Evolutionary conservation across 2,113 vertebrate species (phyloP).

Genomic region (Bothrops jararaca): DNA sequence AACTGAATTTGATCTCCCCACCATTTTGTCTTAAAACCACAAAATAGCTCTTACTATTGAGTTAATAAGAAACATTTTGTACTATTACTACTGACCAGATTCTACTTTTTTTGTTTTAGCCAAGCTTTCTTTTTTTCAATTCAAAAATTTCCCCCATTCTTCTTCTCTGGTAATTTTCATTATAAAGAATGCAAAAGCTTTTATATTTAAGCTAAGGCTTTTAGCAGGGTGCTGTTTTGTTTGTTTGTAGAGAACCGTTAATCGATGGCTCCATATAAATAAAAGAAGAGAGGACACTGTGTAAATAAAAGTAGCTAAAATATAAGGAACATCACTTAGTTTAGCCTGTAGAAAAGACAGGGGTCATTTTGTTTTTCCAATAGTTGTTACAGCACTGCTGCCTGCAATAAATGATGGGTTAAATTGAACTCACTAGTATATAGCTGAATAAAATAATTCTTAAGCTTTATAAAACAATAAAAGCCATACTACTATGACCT

Average conservation of each 20-base stretch:
- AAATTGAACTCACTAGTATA: conserved; percentile 52
- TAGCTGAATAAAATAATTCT: conserved; percentile 18
- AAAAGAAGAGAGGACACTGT: not conserved
- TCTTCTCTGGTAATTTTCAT: not conserved
- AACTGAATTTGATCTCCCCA: not conserved
- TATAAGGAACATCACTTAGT: not conserved
- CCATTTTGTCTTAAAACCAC: not conserved
- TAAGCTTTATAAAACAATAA: conserved; percentile 41
- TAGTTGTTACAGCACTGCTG: not conserved
- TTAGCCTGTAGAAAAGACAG: not conserved
- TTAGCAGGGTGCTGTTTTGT: not conserved
- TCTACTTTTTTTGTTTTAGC: not conserved
- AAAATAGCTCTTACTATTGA: not conserved
- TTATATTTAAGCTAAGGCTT: not conserved
- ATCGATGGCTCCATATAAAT: not conserved
- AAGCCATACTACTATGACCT: conserved; percentile 40
- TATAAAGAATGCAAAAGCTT: not conserved
- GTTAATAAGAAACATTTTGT: not conserved
- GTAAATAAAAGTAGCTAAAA: not conserved
- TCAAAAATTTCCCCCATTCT: not conserved
- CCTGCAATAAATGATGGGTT: conserved; percentile 41
- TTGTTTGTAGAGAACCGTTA: not conserved
- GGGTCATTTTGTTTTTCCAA: conserved; percentile 33
- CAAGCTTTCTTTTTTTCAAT: not conserved
- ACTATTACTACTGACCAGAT: not conserved